A percentile compares a stretch with the other conserved stretches of the same genome.
Conservation (phyloP, 2,113 vertebrate genomes). For the Stercorarius parasiticus region DNA sequence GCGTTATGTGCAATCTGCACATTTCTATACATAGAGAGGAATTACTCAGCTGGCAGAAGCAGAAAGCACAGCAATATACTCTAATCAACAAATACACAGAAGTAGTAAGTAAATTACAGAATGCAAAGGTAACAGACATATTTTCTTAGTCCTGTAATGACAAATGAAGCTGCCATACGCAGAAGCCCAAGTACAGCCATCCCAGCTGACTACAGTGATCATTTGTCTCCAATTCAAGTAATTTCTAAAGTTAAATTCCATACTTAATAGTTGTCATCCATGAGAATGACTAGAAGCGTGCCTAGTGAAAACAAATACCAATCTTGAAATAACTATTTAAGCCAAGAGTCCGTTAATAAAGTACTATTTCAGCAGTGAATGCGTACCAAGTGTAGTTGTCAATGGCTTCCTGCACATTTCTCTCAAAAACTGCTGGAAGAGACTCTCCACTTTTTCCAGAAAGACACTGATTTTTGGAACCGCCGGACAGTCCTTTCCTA, state of each 20-base stretch:
- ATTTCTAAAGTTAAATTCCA: background rate
- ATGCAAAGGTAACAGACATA: background rate
- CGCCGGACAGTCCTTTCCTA: constrained; percentile 71
- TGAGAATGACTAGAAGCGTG: background rate
- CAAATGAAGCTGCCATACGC: background rate
- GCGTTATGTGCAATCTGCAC: background rate
- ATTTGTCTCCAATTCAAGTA: background rate
- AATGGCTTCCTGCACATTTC: constrained; percentile 70
- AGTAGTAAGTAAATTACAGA: background rate
- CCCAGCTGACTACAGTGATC: background rate
- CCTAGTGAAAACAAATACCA: background rate
- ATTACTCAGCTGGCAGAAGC: background rate
- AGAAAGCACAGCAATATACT: background rate
- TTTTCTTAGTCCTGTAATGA: background rate
- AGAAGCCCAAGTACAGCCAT: background rate
- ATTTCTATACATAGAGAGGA: background rate
- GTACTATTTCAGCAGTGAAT: background rate
- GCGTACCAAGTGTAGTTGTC: constrained; percentile 68
- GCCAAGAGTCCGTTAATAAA: background rate
- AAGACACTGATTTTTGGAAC: background rate
- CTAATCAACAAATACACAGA: background rate
- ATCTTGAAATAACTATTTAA: background rate
- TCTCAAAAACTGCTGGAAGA: constrained; percentile 67
- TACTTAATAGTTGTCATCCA: background rate
- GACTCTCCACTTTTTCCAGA: constrained; percentile 45